These are phyloP conservation scores for Seriola dumerili DNA, from an alignment of 2,113 vertebrate genomes.

Conservation along the genomic window DNA sequence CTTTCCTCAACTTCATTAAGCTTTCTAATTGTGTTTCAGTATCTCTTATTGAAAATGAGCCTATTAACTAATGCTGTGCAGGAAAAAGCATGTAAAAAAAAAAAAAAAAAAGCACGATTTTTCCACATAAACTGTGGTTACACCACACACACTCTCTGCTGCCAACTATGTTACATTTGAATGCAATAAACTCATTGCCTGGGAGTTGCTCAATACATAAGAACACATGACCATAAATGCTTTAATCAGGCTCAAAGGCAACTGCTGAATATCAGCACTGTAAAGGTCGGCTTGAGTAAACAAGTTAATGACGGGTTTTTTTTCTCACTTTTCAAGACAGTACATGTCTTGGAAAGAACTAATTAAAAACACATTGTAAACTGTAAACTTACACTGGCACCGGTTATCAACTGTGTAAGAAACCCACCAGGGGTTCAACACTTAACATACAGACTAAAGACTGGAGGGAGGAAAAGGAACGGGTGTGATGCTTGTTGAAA, in stretches of 20 bases:
- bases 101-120: slow-evolving; percentile 70
- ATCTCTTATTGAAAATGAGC: slow-evolving; percentile 77
- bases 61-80: slow-evolving; percentile 67
- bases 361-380: slow-evolving; percentile 34
- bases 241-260: slow-evolving; percentile 65
- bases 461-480: background rate
- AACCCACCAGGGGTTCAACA: background rate
- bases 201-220: slow-evolving; percentile 23
- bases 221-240: slow-evolving; percentile 55
- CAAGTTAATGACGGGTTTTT: slow-evolving; percentile 57
- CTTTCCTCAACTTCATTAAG: slow-evolving; percentile 56
- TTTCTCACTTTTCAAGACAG: slow-evolving; percentile 36
- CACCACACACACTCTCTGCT: slow-evolving; percentile 42
- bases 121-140: slow-evolving; percentile 79
- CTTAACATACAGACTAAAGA: slow-evolving; percentile 41
- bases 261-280: slow-evolving; percentile 46
- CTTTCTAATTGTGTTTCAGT: slow-evolving; percentile 67
- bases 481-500: background rate
- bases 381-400: slow-evolving; percentile 26
- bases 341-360: slow-evolving; percentile 41
- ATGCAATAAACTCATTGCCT: slow-evolving; percentile 51
- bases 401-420: slow-evolving; percentile 24
- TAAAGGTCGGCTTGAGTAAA: slow-evolving; percentile 73
- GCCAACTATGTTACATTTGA: slow-evolving; percentile 53
- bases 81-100: slow-evolving; percentile 68